Evolutionary conservation across 2,888 invertebrate species (phyloP).

Genomic region (Drosophila meridionalis): DNA sequence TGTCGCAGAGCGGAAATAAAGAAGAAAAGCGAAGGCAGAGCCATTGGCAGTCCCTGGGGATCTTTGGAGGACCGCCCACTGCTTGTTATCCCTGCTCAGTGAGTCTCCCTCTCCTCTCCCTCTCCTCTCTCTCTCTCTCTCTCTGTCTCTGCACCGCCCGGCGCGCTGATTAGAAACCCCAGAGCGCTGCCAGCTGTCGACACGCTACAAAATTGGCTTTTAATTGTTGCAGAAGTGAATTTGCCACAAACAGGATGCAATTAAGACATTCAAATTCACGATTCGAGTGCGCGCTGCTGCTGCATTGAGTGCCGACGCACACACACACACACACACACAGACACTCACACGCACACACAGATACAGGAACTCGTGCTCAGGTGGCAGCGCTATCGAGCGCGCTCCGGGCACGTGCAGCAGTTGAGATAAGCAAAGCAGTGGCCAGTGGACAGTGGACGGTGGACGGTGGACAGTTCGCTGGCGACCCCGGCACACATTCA

Average conservation of each 20-base stretch:
- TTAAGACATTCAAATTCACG: conserved; percentile 69
- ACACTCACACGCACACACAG: no score
- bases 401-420: conserved; percentile 44
- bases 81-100: conserved; percentile 1
- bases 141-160: conserved; percentile 26
- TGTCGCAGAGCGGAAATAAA: conserved; percentile 64
- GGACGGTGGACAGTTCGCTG: conserved; percentile 10
- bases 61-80: not conserved
- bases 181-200: conserved; percentile 54
- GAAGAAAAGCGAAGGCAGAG: conserved; percentile 40
- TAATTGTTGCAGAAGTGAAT: conserved; percentile 74
- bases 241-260: conserved; percentile 76
- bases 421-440: conserved; percentile 36
- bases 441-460: conserved; percentile 1
- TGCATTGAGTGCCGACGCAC: not conserved
- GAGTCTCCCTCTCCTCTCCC: not conserved
- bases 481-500: conserved; percentile 54
- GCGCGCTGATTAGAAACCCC: conserved; percentile 68
- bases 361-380: not conserved
- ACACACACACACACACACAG: not conserved
- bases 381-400: conserved; percentile 13
- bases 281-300: conserved; percentile 34
- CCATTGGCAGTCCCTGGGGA: conserved; percentile 7
- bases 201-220: conserved; percentile 69
- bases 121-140: not conserved